Conservation (phyloP, 2,888 invertebrate species). For the Dicranocentrus wangi region DNA sequence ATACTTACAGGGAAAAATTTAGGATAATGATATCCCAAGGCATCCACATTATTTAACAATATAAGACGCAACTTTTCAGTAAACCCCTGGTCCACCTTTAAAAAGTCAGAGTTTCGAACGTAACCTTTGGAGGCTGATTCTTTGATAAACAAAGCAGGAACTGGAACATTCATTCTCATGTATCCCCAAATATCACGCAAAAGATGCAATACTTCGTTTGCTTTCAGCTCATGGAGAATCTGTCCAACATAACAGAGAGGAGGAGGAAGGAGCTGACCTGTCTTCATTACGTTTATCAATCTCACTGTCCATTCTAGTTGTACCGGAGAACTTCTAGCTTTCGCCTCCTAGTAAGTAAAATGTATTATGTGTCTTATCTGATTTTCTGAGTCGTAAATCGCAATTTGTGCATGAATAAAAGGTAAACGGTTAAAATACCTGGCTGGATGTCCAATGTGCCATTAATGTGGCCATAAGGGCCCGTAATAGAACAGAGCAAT, state of each 20-base stretch:
- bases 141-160: conserved; percentile 85
- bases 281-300: conserved; percentile 85
- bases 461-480: conserved; percentile 85
- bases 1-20: conserved; percentile 86
- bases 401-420: no score
- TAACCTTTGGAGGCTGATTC: conserved; percentile 76
- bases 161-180: conserved; percentile 90
- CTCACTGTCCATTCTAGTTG: conserved; percentile 79
- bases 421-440: conserved; percentile 65
- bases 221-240: conserved; percentile 83
- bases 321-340: conserved; percentile 73
- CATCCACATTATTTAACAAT: conserved; percentile 85
- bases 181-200: conserved; percentile 92
- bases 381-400: no score
- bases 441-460: conserved; percentile 82
- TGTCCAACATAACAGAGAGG: conserved; percentile 86
- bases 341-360: conserved; percentile 72
- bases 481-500: conserved; percentile 84
- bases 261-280: conserved; percentile 89
- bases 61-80: conserved; percentile 86
- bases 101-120: conserved; percentile 85
- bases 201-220: conserved; percentile 84
- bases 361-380: no score
- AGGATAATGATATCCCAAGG: conserved; percentile 84
- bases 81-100: conserved; percentile 83